phyloP scores from a whole-genome alignment of 2,113 vertebrate species.

The Peromyscus leucopus region DNA sequence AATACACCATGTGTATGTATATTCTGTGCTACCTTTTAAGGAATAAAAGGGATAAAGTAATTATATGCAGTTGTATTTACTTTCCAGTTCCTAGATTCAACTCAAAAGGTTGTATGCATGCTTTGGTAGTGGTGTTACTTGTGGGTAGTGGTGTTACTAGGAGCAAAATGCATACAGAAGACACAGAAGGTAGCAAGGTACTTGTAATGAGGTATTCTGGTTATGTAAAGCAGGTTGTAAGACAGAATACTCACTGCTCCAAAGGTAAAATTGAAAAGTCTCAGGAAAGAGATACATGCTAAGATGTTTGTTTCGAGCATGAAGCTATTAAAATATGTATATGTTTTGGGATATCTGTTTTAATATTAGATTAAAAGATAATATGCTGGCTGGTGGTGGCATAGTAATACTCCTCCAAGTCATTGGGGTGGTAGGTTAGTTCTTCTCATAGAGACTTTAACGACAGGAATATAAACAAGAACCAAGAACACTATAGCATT shows the following conservation, averaged over 20 bases:
- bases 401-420: neutral
- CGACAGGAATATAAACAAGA: neutral
- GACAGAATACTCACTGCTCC: neutral
- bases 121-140: neutral
- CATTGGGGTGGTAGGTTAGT: neutral
- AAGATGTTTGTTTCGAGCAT: slow-evolving; percentile 3
- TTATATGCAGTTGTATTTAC: slow-evolving; percentile 11
- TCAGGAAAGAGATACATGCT: neutral
- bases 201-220: neutral
- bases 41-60: neutral
- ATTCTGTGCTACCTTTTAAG: neutral
- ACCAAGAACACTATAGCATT: neutral
- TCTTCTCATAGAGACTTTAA: slow-evolving; percentile 19
- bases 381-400: neutral
- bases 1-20: neutral
- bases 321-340: slow-evolving; percentile 13
- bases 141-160: neutral
- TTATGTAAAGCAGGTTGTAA: neutral
- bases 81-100: neutral
- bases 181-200: neutral
- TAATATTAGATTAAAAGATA: slow-evolving; percentile 37
- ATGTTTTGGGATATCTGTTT: neutral
- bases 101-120: neutral
- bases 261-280: slow-evolving; percentile 11
- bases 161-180: neutral